Percentiles rank a stretch among this genome's conserved stretches.
Evolutionary conservation across 1,140 invertebrate genomes (phyloP).

Genomic region (Magallana angulata): DNA sequence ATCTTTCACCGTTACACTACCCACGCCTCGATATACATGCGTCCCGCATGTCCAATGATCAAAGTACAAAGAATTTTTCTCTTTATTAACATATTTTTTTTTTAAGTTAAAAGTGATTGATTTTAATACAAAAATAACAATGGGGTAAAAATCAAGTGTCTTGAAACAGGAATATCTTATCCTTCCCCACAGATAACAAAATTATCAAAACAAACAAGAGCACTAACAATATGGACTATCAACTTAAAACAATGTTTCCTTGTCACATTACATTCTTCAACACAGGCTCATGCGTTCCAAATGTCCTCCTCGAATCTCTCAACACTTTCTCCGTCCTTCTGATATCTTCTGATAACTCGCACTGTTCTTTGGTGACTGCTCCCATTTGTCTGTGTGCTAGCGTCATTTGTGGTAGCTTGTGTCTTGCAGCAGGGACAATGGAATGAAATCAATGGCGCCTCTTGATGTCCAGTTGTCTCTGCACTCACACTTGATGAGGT

Average conservation of each 20-base stretch:
- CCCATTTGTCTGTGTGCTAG: neutral
- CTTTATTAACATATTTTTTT: neutral
- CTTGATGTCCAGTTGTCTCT: neutral
- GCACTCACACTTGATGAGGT: neutral
- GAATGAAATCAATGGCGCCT: neutral
- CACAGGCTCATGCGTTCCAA: neutral
- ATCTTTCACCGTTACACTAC: no score
- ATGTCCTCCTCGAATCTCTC: neutral
- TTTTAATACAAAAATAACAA: neutral
- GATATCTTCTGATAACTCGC: neutral
- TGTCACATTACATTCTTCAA: neutral
- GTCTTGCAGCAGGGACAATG: neutral
- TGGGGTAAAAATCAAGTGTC: neutral
- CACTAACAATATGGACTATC: neutral
- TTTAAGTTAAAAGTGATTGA: neutral
- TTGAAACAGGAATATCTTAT: neutral
- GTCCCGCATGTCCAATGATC: neutral
- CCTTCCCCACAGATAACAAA: neutral
- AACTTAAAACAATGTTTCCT: neutral
- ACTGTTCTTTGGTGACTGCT: neutral
- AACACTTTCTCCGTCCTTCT: neutral
- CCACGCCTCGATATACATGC: neutral
- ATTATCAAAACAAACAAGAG: neutral
- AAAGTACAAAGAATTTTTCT: neutral
- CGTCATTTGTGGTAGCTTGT: neutral